These are phyloP conservation scores for Barnardius zonarius DNA, from an alignment of 2,113 vertebrate species.

Conservation along the genomic window DNA sequence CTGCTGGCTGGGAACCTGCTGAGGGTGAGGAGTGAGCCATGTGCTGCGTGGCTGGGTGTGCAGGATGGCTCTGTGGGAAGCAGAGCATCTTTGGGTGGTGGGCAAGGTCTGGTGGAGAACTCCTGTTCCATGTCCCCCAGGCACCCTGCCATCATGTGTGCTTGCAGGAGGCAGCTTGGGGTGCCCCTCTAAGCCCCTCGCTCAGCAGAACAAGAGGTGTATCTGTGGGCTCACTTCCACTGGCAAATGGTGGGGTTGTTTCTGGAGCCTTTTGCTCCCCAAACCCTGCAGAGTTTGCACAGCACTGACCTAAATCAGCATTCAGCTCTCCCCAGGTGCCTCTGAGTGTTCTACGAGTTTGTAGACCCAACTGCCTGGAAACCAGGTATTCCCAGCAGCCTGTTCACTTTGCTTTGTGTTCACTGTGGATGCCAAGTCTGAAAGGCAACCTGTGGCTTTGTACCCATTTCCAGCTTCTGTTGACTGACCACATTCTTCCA, in stretches of 20 bases:
- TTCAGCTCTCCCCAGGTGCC: background rate
- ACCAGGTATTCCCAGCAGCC: background rate
- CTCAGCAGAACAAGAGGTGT: background rate
- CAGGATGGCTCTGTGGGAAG: fast-evolving
- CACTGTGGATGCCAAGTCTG: background rate
- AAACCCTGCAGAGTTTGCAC: background rate
- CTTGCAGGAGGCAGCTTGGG: background rate
- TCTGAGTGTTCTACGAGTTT: background rate
- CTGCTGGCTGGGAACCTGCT: background rate
- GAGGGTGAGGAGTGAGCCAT: background rate
- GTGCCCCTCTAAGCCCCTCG: background rate
- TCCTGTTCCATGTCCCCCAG: background rate
- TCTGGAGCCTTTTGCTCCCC: background rate
- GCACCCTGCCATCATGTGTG: background rate
- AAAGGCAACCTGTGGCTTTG: background rate
- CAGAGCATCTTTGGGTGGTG: background rate
- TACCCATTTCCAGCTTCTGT: background rate
- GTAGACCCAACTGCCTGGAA: slow-evolving; percentile 3
- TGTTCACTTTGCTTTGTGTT: background rate
- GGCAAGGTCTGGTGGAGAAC: background rate
- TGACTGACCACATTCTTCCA: background rate
- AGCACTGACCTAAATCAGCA: background rate
- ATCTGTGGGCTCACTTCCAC: background rate
- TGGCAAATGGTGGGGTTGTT: background rate
- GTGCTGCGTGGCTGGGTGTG: fast-evolving